Base-by-base conservation (phyloP, 1,140 invertebrate genomes). In the Calycopis cecrops region DNA sequence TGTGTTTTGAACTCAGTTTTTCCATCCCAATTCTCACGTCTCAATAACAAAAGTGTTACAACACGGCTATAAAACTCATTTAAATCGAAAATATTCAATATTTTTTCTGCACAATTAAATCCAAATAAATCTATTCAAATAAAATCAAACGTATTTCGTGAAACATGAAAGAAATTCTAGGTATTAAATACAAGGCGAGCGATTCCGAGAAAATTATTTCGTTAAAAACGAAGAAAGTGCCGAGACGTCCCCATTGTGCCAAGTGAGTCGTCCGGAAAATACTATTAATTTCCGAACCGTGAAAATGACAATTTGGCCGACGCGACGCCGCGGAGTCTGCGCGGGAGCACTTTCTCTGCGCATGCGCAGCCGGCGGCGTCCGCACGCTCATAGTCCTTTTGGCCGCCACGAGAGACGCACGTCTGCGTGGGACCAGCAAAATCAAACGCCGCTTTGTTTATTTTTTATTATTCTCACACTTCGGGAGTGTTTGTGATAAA, bases 291-390 rank as follows among this genome's bases (percentile, higher is more conserved):
- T 78, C 63, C 67, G 77, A 73, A 75, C 69, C 78, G 74, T 85
- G 77, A 83, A 86, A 85, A 87, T 71, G 72, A 55, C 76, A 65
- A 73, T 80, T 84, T 82, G 81, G 79, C 81, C 82, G 84, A 77
- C 84, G 81, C 82, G 84, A 77, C 84, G 81, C 68, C 84, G 68
- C 76, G 73, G 73, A 82, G 81, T 85, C 81, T 85, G 79, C 71
- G 75, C 73, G 56, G 65, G 78, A 79, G 67, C 72, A 82, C 81
- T 86, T 85, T 86, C 81, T 86, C 83, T 79, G 82, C 72, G 68
- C 73, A 66, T 61, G 63, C 79, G 73, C 69, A 71, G 63, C 54
- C 56, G 62, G 64, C 55, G 67, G 59, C 55, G 70, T 61, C 7
- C n/a, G 12, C 38, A 3, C 21, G 21, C 40, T 14, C 71, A 76